Percentiles rank a stretch among this genome's conserved stretches.
Evolutionary conservation across 2,113 vertebrate genomes (phyloP).

Genomic region (Ictidomys tridecemlineatus): DNA sequence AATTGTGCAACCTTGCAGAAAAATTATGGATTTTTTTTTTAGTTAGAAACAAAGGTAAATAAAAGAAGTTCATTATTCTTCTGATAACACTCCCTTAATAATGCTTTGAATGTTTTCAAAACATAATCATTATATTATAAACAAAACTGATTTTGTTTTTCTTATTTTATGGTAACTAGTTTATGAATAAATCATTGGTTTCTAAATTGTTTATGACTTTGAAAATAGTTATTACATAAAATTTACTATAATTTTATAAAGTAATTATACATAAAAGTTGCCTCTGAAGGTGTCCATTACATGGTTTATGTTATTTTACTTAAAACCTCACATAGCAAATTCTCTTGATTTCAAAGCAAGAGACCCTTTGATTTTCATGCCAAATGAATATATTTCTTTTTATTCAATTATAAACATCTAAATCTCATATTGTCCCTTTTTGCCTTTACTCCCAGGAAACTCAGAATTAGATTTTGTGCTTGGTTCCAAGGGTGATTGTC

Average conservation of each 20-base stretch:
- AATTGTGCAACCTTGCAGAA: not conserved
- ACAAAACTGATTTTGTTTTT: not conserved
- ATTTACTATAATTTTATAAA: not conserved
- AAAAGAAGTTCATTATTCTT: not conserved
- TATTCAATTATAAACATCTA: not conserved
- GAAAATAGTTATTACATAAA: slow-evolving; percentile 25
- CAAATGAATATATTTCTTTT: not conserved
- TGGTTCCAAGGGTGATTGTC: not conserved
- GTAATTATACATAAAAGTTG: not conserved
- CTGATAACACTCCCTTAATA: not conserved
- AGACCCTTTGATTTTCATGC: not conserved
- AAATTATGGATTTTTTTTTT: not conserved
- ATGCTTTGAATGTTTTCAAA: not conserved
- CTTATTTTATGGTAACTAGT: slow-evolving; percentile 20
- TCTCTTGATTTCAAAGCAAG: not conserved
- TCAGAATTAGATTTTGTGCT: not conserved
- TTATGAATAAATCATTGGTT: not conserved
- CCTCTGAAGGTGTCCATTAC: not conserved
- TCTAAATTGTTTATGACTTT: not conserved
- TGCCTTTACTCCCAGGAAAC: not conserved
- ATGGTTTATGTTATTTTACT: slow-evolving; percentile 2
- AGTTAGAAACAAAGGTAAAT: slow-evolving; percentile 32
- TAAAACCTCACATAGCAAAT: not conserved
- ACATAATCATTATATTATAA: not conserved
- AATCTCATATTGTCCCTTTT: not conserved